phyloP scores from a whole-genome alignment of 2,113 vertebrate species.

The Dromaius novaehollandiae region DNA sequence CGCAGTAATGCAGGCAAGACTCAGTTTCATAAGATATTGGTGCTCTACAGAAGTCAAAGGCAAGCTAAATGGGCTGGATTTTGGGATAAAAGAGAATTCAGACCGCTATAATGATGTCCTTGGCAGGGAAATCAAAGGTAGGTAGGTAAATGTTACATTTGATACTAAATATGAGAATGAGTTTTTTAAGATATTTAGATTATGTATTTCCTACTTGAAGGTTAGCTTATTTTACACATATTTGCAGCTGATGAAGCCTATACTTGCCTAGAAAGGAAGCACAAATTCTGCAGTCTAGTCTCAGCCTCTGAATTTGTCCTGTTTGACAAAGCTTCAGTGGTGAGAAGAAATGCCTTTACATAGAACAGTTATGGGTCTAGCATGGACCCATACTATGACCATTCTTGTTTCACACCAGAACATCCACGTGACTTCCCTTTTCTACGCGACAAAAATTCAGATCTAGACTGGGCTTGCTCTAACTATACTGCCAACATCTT shows the following conservation, averaged over 20 bases:
- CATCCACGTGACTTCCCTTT: neutral
- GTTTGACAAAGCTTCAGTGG: neutral
- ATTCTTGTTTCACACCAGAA: rapidly evolving
- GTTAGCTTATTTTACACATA: neutral
- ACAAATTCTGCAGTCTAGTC: neutral
- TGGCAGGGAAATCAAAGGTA: neutral
- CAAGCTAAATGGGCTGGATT: neutral
- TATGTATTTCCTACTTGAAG: neutral
- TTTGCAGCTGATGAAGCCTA: neutral
- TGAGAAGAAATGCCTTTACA: neutral
- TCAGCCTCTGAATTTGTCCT: neutral
- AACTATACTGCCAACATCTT: neutral
- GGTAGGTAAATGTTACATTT: neutral
- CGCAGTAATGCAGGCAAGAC: neutral
- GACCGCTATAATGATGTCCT: neutral
- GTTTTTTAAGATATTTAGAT: neutral
- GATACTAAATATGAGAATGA: neutral
- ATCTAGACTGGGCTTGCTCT: neutral
- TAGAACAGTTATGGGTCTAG: neutral
- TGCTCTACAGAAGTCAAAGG: neutral
- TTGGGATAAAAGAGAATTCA: neutral
- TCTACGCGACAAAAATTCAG: neutral
- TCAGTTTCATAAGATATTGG: neutral
- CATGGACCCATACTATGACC: neutral
- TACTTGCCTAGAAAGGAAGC: neutral